These are phyloP conservation scores for Centruroides vittatus DNA, from an alignment of 1,140 invertebrate species.

Conservation along the genomic window DNA sequence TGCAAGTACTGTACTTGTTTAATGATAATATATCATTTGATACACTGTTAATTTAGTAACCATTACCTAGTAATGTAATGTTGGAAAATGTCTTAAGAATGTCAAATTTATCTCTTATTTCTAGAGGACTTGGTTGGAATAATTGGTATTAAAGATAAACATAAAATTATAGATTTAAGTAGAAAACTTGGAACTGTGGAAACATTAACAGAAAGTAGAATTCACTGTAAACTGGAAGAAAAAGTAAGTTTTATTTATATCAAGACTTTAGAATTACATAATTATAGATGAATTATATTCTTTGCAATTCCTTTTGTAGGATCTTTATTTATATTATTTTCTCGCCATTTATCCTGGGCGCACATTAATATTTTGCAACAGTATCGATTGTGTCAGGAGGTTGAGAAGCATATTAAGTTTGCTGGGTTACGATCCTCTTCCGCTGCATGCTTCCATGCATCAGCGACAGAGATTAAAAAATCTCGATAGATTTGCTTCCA, in stretches of 20 bases:
- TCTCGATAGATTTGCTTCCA: constrained; percentile 73
- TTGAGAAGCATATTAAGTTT: constrained; percentile 66
- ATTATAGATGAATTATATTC: too few species aligned
- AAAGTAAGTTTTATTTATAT: constrained; percentile 32
- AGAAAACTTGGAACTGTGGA: constrained; percentile 30
- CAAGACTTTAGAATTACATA: constrained; percentile 14
- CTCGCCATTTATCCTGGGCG: constrained; percentile 65
- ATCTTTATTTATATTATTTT: constrained; percentile 89
- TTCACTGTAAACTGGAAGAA: constrained; percentile 34
- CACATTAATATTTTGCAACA: constrained; percentile 95
- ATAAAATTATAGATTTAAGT: constrained; percentile 89
- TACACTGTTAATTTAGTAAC: too few species aligned
- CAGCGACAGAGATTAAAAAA: constrained; percentile 89
- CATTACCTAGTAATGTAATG: too few species aligned
- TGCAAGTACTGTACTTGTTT: too few species aligned
- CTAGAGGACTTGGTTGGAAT: constrained; percentile 35
- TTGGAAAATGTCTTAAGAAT: too few species aligned
- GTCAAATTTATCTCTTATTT: background rate
- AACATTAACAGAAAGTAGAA: constrained; percentile 32
- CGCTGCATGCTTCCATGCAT: constrained; percentile 88
- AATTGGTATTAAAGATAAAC: constrained; percentile 61
- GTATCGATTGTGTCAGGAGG: constrained; percentile 77
- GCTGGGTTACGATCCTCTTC: constrained; percentile 59
- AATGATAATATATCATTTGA: too few species aligned
- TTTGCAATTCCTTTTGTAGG: constrained; percentile 29